Conservation (phyloP, 2,888 invertebrate species). For the Acrobasis repandana region DNA sequence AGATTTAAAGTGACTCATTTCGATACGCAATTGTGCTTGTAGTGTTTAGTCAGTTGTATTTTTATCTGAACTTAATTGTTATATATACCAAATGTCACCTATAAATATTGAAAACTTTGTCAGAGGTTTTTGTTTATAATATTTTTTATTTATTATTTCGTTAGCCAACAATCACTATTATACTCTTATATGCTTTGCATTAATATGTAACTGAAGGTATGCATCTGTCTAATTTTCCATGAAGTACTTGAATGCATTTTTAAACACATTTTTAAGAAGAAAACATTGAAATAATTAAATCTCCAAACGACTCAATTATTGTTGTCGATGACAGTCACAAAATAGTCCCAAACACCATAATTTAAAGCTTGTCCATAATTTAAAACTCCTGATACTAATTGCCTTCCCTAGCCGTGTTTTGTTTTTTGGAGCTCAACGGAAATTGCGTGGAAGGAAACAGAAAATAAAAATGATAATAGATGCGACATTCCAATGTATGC, state of each 20-base stretch:
- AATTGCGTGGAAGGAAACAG: constrained; percentile 67
- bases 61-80: too few species aligned
- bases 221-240: too few species aligned
- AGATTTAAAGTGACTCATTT: constrained; percentile 31
- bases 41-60: too few species aligned
- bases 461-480: background rate
- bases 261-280: background rate
- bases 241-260: background rate
- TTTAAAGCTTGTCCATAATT: constrained; percentile 54
- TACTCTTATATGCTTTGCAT: too few species aligned
- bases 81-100: too few species aligned
- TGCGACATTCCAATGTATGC: too few species aligned
- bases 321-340: background rate
- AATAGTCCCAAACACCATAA: constrained; percentile 27
- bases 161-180: too few species aligned
- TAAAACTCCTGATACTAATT: constrained; percentile 66
- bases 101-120: too few species aligned
- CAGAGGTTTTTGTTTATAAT: too few species aligned
- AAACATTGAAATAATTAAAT: background rate
- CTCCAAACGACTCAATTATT: background rate
- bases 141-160: too few species aligned
- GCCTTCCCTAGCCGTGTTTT: constrained; percentile 55
- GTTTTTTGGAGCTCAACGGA: constrained; percentile 63
- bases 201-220: too few species aligned
- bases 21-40: background rate